A percentile compares a stretch with the other conserved stretches of the same genome.
Conservation (phyloP, 2,797 vertebrate species). For the Danio kyathit region DNA sequence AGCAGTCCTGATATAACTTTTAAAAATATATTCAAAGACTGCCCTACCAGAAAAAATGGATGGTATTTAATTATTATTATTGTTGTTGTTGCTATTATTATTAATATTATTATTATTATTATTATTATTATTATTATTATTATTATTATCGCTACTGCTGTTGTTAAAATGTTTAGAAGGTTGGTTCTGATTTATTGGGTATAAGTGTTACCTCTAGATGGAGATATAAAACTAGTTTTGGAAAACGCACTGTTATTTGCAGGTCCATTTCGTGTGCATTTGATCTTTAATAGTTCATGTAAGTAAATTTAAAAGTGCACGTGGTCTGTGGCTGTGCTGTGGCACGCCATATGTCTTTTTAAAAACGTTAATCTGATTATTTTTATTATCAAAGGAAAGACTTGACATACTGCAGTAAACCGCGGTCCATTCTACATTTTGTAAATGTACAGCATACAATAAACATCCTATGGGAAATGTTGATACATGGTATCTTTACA, state of each 20-base stretch:
- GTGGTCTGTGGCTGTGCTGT: background rate
- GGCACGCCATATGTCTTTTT: background rate
- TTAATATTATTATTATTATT: background rate
- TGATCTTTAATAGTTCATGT: background rate
- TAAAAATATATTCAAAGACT: background rate
- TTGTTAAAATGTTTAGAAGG: too few species aligned
- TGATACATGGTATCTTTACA: background rate
- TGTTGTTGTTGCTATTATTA: background rate
- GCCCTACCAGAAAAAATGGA: background rate
- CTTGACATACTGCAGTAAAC: background rate
- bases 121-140: background rate
- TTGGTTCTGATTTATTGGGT: background rate
- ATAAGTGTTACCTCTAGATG: constrained; percentile 58
- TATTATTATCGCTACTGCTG: too few species aligned
- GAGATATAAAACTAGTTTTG: constrained; percentile 42
- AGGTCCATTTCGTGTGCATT: background rate
- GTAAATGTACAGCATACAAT: background rate
- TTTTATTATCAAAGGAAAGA: background rate
- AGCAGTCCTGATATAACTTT: background rate
- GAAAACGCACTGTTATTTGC: background rate
- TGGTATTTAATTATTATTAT: too few species aligned
- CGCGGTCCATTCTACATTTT: background rate
- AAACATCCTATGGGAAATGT: background rate
- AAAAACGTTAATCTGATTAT: background rate
- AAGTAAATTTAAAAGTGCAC: background rate